Evolutionary conservation across 1,140 invertebrate species (phyloP), one percentile per base, ranked within the genome.

Genomic region (Pseudomyrmex gracilis): DNA sequence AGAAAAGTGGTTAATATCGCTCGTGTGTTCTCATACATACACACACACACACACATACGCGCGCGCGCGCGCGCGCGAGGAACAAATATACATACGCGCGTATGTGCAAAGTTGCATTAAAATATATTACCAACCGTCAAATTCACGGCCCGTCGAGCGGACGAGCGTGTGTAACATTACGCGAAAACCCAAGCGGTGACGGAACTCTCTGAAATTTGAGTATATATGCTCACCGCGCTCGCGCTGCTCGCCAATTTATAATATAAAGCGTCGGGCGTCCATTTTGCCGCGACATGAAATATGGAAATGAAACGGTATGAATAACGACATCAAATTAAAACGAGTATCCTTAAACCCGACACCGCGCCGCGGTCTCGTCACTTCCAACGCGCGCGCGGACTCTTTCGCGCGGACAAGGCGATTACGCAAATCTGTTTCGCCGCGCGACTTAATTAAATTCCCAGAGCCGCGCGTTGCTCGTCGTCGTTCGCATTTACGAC

Each of bases 81-180:
- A 34, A 34, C 34, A 34, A 34, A 34, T 34, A 34, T 34, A 34
- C 24, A 34, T 34, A 34, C 34, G 34, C 34, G 34, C 34, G 34
- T 34, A 34, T 5, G 58, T 4, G 13, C 15, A 24, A 67, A 13
- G 15, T 67, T 66, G 5, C 43, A 67, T 67, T 67, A 67, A 67
- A 67, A 67, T 67, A 67, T 67, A 67, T 67, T 47, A 47, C 34
- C 10, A 47, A 20, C 45, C 64, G 45, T 67, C 17, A 67, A 67
- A 67, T 49, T 67, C 64, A 67, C 45, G 43, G 45, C 17, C 45
- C 0, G 20, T 45, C 9, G 34, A 34, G 34, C 34, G 34, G 34
- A 34, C 34, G 34, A 34, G 17, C 43, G 8, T n/a, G 64, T 47
- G 45, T 47, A 8, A 61, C 45, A 49, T 67, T 47, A 49, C 43